Evolutionary conservation across 2,113 vertebrate genomes (phyloP).

Genomic region (Ondatra zibethicus): DNA sequence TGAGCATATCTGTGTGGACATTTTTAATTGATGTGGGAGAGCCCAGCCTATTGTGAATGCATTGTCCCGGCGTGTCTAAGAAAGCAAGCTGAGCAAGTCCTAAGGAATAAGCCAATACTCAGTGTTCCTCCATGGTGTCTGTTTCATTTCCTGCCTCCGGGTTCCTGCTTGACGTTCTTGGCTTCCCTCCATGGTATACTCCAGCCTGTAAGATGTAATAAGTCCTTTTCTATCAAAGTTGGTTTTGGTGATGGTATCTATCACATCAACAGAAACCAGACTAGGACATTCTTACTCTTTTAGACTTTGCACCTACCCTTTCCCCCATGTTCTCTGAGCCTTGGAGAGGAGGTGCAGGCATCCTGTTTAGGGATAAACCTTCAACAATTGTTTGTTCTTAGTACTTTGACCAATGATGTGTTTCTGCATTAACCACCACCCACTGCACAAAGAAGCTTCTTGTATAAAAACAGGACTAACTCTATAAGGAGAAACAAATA

Average conservation of each 20-base stretch:
- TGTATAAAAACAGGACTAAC: background rate
- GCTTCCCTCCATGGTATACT: too few relatives aligned
- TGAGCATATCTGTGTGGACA: background rate
- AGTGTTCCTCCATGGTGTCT: too few relatives aligned
- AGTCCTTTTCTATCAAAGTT: background rate
- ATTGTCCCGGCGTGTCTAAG: background rate
- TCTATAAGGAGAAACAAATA: background rate
- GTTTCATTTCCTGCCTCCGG: too few relatives aligned
- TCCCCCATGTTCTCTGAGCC: background rate
- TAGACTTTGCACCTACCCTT: background rate
- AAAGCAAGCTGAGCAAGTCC: background rate
- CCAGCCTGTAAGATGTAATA: too few relatives aligned
- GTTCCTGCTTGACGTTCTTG: too few relatives aligned
- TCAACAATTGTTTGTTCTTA: too few relatives aligned
- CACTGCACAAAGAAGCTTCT: background rate
- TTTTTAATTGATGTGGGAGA: background rate
- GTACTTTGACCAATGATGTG: too few relatives aligned
- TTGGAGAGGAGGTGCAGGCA: background rate
- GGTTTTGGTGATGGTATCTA: background rate
- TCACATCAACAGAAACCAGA: background rate
- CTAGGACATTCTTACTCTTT: background rate
- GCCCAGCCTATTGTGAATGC: background rate
- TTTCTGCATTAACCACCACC: too few relatives aligned
- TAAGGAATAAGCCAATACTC: too few relatives aligned
- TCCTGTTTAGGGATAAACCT: background rate